Evolutionary conservation across 2,797 vertebrate species (phyloP).

Genomic region (Cryptoprocta ferox): DNA sequence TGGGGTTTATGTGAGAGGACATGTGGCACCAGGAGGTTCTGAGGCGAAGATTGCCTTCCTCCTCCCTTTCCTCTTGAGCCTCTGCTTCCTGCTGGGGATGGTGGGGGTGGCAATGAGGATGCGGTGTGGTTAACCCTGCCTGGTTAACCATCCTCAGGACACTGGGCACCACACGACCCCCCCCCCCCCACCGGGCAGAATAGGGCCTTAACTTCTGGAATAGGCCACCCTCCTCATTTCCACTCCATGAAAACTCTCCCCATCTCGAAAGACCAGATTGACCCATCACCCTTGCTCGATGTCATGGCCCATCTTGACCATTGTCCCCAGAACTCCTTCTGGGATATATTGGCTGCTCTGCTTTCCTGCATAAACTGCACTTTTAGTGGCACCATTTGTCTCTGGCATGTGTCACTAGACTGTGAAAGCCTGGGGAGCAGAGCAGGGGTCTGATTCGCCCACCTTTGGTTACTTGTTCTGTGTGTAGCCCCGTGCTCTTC

Average conservation of each 20-base stretch:
- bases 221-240: neutral
- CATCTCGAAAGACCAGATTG: neutral
- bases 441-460: neutral
- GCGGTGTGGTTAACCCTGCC: rapidly evolving
- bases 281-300: neutral
- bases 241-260: neutral
- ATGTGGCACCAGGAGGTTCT: rapidly evolving
- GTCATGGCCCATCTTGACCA: neutral
- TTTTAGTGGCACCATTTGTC: neutral
- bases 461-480: neutral
- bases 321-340: neutral
- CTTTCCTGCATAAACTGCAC: neutral
- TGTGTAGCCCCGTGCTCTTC: neutral
- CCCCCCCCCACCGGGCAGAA: neutral
- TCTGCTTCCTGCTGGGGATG: neutral
- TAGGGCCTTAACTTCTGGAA: neutral
- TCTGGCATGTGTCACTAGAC: neutral
- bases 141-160: neutral
- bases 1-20: neutral
- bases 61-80: neutral
- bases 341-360: neutral
- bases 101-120: neutral
- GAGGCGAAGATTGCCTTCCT: neutral
- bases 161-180: rapidly evolving
- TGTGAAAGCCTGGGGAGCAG: neutral